These are phyloP conservation scores for Atherinosoma microstoma DNA, from an alignment of 2,797 vertebrate species.

Conservation along the genomic window DNA sequence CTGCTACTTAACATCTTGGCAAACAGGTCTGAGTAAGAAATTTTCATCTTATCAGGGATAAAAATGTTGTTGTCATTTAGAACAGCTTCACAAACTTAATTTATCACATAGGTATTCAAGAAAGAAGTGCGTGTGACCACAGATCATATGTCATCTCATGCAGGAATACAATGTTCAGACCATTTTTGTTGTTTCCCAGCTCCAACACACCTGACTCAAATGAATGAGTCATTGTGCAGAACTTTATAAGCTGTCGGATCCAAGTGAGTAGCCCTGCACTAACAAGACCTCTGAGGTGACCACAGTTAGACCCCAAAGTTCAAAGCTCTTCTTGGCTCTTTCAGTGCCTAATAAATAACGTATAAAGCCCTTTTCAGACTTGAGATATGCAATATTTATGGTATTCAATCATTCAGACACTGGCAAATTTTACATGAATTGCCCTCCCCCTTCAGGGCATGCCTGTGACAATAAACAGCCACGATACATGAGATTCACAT, in stretches of 20 bases:
- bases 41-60: constrained; percentile 4
- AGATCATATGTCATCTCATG: constrained; percentile 12
- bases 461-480: neutral
- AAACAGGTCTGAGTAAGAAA: constrained; percentile 18
- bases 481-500: neutral
- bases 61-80: constrained; percentile 14
- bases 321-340: neutral
- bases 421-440: neutral
- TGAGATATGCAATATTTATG: too few species aligned
- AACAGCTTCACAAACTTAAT: constrained; percentile 17
- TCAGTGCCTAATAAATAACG: neutral
- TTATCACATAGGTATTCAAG: neutral
- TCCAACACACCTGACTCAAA: neutral
- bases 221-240: neutral
- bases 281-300: neutral
- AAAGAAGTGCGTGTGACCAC: constrained; percentile 15
- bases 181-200: neutral
- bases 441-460: neutral
- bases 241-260: too few species aligned
- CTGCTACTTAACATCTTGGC: constrained; percentile 22
- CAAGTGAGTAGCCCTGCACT: too few species aligned
- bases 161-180: too few species aligned
- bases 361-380: neutral
- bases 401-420: too few species aligned
- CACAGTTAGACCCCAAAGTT: neutral